phyloP scores from a whole-genome alignment of 2,888 invertebrate species.

The Bimastos eiseni region DNA sequence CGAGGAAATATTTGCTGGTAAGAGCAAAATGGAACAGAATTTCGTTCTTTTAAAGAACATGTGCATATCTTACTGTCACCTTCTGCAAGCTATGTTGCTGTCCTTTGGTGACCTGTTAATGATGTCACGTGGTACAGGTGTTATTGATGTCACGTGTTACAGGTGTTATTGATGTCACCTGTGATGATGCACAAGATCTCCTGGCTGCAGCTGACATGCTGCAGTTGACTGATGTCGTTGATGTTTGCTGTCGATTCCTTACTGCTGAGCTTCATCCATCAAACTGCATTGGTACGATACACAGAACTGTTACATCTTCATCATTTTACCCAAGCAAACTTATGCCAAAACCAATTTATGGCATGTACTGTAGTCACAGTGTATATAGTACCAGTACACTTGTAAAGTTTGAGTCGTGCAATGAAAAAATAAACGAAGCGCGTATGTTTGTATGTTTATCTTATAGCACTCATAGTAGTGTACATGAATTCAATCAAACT shows the following conservation, averaged over 20 bases:
- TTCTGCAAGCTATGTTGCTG: not conserved
- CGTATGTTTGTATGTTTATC: too few species aligned
- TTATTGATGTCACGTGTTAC: conserved; percentile 62
- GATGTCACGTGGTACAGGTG: conserved; percentile 63
- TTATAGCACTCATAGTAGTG: too few species aligned
- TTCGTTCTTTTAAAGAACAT: not conserved
- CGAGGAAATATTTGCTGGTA: not conserved
- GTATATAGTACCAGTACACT: not conserved
- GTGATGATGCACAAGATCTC: conserved; percentile 83
- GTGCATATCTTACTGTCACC: not conserved
- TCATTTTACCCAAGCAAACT: not conserved
- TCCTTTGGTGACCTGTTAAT: conserved; percentile 51
- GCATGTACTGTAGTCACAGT: not conserved
- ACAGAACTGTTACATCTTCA: not conserved
- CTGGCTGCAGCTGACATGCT: conserved; percentile 89
- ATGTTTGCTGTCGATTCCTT: conserved; percentile 81
- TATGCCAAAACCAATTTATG: not conserved
- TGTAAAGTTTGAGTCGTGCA: not conserved
- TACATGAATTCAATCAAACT: too few species aligned
- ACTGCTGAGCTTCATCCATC: conserved; percentile 81
- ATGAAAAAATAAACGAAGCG: not conserved
- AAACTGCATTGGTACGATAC: conserved; percentile 78
- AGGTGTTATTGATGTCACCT: conserved; percentile 60
- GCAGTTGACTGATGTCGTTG: conserved; percentile 79
- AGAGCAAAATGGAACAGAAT: not conserved